Conservation (phyloP, 1,140 invertebrate genomes). For the Ditylenchus dipsaci region DNA sequence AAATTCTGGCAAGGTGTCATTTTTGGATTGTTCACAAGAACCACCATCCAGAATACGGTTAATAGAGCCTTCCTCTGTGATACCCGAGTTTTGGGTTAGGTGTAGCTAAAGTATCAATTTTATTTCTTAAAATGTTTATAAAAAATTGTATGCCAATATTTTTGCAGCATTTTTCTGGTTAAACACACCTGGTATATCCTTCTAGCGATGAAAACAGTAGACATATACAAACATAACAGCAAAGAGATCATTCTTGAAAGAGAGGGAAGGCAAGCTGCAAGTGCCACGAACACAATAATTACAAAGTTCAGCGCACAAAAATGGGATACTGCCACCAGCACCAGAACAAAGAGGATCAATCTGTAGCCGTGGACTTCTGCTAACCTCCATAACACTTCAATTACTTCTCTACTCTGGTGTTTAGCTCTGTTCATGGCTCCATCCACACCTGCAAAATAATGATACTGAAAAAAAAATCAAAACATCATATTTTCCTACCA, state of each 20-base stretch:
- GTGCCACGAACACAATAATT: slow-evolving; percentile 38
- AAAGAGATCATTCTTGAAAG: slow-evolving; percentile 30
- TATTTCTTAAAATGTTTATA: too few relatives aligned
- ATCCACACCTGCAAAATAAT: neutral
- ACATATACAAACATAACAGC: slow-evolving; percentile 40
- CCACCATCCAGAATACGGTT: neutral
- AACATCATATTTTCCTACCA: neutral
- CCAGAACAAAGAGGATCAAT: slow-evolving; percentile 48
- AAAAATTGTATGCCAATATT: too few relatives aligned
- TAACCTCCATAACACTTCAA: slow-evolving; percentile 51
- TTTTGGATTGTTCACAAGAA: neutral
- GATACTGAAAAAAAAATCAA: too few relatives aligned
- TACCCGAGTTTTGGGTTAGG: neutral
- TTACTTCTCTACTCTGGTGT: neutral
- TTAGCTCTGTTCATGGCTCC: neutral
- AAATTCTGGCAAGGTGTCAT: slow-evolving; percentile 6
- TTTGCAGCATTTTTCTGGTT: too few relatives aligned
- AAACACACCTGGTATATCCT: slow-evolving; percentile 34
- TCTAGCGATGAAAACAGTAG: slow-evolving; percentile 39
- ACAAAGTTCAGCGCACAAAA: slow-evolving; percentile 50
- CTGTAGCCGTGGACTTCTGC: slow-evolving; percentile 49
- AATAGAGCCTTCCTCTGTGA: neutral
- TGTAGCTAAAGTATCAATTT: neutral
- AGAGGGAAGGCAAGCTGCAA: slow-evolving; percentile 37
- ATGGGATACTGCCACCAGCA: slow-evolving; percentile 40